A percentile compares a stretch with the other conserved stretches of the same genome.
phyloP scores from a whole-genome alignment of 2,113 vertebrate genomes.

The human (Homo sapiens) region DNA sequence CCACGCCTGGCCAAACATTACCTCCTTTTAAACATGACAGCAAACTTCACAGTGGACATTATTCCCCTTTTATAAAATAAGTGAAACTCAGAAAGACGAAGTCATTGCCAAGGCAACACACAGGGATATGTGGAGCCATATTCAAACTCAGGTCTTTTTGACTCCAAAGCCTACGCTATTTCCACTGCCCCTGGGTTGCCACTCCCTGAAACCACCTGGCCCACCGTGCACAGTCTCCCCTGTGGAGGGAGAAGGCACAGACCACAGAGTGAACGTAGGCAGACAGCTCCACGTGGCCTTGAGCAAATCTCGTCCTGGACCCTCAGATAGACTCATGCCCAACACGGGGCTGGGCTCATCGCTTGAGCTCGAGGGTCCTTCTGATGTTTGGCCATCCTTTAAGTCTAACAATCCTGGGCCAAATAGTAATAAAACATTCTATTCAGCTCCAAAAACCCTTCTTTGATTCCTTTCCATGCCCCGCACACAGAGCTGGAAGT shows the following conservation, averaged over 20 bases:
- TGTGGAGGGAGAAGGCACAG: background rate
- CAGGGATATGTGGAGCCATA: background rate
- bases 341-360: accelerated
- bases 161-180: background rate
- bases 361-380: background rate
- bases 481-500: background rate
- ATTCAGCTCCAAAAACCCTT: background rate
- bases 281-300: no score
- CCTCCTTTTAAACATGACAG: background rate
- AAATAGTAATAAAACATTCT: background rate
- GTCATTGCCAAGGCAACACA: background rate
- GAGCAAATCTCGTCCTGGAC: background rate
- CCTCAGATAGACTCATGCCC: background rate
- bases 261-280: accelerated
- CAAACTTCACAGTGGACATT: background rate
- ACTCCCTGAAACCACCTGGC: background rate
- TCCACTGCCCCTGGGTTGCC: background rate
- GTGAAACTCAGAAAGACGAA: background rate
- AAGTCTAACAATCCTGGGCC: no score
- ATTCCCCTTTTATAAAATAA: background rate
- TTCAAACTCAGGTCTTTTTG: background rate
- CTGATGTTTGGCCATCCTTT: background rate
- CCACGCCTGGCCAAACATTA: background rate
- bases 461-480: accelerated
- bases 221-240: background rate